These are phyloP conservation scores for Acanthurus leucopareius DNA, from an alignment of 2,797 vertebrate species.

Conservation along the genomic window DNA sequence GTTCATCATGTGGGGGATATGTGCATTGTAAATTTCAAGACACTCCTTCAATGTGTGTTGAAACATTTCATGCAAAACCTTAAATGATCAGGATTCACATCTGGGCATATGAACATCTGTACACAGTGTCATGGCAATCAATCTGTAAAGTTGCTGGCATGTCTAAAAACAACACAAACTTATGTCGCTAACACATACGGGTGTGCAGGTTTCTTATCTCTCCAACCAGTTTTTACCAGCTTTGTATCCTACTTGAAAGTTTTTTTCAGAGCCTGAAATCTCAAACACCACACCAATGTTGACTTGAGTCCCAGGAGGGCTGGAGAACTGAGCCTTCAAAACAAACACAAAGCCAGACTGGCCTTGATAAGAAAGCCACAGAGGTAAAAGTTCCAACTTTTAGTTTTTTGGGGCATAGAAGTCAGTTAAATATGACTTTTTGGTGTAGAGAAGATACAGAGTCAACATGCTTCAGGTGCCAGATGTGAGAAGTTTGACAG, in stretches of 20 bases:
- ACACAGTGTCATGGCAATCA: constrained; percentile 4
- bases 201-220: no score
- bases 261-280: neutral
- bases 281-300: constrained; percentile 8
- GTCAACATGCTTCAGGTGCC: no score
- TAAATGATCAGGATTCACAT: neutral
- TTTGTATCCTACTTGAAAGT: neutral
- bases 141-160: neutral
- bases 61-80: no score
- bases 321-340: neutral
- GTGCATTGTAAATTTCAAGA: no score
- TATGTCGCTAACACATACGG: neutral
- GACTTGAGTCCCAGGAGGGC: neutral
- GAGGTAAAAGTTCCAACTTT: neutral
- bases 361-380: neutral
- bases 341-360: neutral
- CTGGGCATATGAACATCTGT: neutral
- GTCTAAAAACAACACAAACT: neutral
- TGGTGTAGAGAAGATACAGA: neutral
- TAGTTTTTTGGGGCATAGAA: neutral
- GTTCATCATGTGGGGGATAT: no score
- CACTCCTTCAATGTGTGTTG: no score
- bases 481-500: constrained; percentile 2
- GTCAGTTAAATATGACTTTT: neutral
- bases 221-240: neutral